Conservation (phyloP, 2,888 invertebrate genomes). For the Cordilura impudica region DNA sequence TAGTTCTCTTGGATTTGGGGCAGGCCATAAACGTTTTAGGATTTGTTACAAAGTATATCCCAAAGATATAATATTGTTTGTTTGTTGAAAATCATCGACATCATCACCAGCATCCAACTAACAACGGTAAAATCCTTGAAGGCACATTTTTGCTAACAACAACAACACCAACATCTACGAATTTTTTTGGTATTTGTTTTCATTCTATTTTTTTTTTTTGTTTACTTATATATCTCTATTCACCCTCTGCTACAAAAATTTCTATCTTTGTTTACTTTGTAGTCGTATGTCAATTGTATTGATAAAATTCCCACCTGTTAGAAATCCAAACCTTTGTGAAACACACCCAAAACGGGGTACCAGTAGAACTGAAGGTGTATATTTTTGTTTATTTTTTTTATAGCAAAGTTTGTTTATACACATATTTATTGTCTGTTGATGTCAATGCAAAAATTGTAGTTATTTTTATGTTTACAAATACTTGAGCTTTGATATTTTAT, state of each 20-base stretch:
- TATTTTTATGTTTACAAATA: slow-evolving; percentile 33
- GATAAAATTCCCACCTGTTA: slow-evolving; percentile 53
- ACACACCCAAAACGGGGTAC: slow-evolving; percentile 12
- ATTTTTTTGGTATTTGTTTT: slow-evolving; percentile 25
- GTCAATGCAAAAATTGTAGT: slow-evolving; percentile 24
- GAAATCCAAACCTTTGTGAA: slow-evolving; percentile 17
- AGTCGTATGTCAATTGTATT: slow-evolving; percentile 43
- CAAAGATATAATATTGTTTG: slow-evolving; percentile 12
- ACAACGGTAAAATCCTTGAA: slow-evolving; percentile 59
- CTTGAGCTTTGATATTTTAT: slow-evolving; percentile 27
- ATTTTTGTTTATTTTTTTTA: no score
- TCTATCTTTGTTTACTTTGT: slow-evolving; percentile 16
- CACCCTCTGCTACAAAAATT: slow-evolving; percentile 19
- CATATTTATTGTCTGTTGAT: slow-evolving; percentile 22
- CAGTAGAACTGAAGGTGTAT: neutral
- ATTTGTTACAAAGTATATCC: slow-evolving; percentile 2
- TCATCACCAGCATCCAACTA: slow-evolving; percentile 13
- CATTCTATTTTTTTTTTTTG: neutral
- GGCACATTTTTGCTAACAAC: slow-evolving; percentile 50
- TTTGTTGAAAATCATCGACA: slow-evolving; percentile 37
- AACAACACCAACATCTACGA: slow-evolving; percentile 44
- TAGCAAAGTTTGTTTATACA: neutral
- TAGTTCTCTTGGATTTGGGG: slow-evolving; percentile 3
- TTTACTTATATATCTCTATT: neutral
- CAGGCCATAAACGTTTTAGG: neutral